Percentiles rank a stretch among this genome's conserved stretches.
phyloP scores from a whole-genome alignment of 2,113 vertebrate genomes.

The Engraulis encrasicolus region DNA sequence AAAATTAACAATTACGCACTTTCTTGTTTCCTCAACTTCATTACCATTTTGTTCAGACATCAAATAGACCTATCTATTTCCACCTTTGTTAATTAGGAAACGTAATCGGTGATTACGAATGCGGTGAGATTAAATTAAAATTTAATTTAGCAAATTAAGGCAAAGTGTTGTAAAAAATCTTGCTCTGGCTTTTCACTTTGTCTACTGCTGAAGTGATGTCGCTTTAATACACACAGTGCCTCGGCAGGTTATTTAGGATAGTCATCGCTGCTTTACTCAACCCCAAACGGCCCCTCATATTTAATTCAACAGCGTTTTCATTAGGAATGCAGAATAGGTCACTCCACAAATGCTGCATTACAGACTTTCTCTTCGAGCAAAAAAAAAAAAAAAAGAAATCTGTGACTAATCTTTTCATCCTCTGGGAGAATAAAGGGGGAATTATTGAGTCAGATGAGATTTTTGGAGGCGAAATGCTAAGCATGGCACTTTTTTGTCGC shows the following conservation, averaged over 20 bases:
- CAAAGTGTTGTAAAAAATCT: neutral
- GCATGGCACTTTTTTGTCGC: constrained; percentile 7
- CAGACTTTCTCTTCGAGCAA: constrained; percentile 5
- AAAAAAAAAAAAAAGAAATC: constrained; percentile 18
- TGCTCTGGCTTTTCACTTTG: neutral
- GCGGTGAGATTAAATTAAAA: constrained; percentile 47
- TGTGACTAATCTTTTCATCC: constrained; percentile 10
- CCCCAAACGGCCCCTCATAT: neutral
- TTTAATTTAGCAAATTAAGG: constrained; percentile 9
- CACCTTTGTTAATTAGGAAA: constrained; percentile 51
- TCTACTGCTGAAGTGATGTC: neutral
- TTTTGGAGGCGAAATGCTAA: constrained; percentile 9
- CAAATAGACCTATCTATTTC: constrained; percentile 59
- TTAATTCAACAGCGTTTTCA: constrained; percentile 14
- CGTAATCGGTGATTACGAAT: constrained; percentile 54
- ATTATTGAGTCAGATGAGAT: constrained; percentile 27
- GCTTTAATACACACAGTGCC: neutral
- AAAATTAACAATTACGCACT: constrained; percentile 61
- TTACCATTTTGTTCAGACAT: constrained; percentile 49
- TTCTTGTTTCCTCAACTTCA: constrained; percentile 53
- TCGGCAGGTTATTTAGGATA: neutral
- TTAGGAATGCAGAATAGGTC: constrained; percentile 13
- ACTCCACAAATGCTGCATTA: constrained; percentile 18
- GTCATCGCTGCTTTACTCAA: constrained; percentile 1
- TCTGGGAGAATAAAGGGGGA: neutral